These are phyloP conservation scores for Mylabris sibirica DNA, from an alignment of 2,888 invertebrate species.

Conservation along the genomic window DNA sequence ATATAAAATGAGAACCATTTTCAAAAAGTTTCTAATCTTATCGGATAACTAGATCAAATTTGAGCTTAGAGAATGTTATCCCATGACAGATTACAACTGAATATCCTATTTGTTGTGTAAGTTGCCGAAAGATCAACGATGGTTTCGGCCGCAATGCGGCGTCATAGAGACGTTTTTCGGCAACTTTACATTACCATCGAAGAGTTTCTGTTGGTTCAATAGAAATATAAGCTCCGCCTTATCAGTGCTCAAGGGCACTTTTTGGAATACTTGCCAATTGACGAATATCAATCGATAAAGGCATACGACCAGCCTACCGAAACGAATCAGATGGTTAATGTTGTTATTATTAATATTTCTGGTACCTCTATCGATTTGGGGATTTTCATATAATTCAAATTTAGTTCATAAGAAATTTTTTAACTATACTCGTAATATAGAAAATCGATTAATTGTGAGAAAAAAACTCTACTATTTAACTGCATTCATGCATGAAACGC, in stretches of 20 bases:
- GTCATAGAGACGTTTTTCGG: constrained; percentile 12
- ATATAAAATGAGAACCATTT: background rate
- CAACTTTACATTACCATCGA: background rate
- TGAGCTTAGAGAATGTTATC: background rate
- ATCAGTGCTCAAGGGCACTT: background rate
- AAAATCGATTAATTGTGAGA: background rate
- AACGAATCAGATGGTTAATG: background rate
- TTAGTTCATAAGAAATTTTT: background rate
- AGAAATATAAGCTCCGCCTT: constrained; percentile 1
- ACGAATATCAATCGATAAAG: background rate
- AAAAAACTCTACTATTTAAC: background rate
- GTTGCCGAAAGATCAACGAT: background rate
- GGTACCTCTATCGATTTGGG: background rate
- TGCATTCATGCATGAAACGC: background rate
- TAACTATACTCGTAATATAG: background rate
- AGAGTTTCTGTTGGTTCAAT: constrained; percentile 7
- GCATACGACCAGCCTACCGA: background rate
- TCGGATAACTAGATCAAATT: background rate
- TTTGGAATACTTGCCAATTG: background rate
- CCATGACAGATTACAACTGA: background rate
- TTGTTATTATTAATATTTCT: background rate
- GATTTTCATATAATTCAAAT: background rate
- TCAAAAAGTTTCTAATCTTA: background rate
- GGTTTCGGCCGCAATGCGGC: constrained; percentile 8
- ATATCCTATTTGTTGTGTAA: background rate